phyloP scores from a whole-genome alignment of 1,140 invertebrate genomes.

The Drosophila subpulchrella region DNA sequence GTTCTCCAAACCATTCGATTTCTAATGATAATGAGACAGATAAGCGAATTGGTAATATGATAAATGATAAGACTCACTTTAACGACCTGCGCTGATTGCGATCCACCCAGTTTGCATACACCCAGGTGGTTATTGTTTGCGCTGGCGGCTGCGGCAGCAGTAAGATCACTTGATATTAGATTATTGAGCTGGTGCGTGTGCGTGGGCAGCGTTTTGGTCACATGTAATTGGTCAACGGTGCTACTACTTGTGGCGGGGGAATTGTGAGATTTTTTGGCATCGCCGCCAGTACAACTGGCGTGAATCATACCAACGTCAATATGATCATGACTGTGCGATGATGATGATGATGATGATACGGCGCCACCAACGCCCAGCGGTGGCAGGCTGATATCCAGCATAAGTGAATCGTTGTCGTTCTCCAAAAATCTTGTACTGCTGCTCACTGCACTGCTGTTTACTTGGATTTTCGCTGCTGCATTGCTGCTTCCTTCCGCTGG shows the following conservation, averaged over 20 bases:
- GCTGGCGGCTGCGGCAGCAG: background rate
- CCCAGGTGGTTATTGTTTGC: conserved; percentile 42
- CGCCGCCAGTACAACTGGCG: conserved; percentile 9
- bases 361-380: conserved; percentile 17
- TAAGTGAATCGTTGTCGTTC: conserved; percentile 47
- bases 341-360: background rate
- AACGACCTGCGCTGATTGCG: conserved; percentile 41
- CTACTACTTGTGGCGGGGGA: conserved; percentile 26
- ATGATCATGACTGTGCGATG: conserved; percentile 13
- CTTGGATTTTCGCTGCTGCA: background rate
- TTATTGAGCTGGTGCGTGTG: conserved; percentile 28
- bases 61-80: conserved; percentile 44
- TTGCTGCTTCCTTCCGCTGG: conserved; percentile 3
- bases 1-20: conserved; percentile 43
- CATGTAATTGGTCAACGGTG: conserved; percentile 32
- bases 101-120: conserved; percentile 24
- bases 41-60: background rate
- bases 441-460: background rate
- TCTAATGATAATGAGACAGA: conserved; percentile 23
- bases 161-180: conserved; percentile 44
- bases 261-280: conserved; percentile 33
- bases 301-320: conserved; percentile 17
- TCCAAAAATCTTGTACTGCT: conserved; percentile 21
- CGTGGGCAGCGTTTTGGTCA: conserved; percentile 14
- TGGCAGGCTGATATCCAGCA: conserved; percentile 36